A percentile compares a stretch with the other conserved stretches of the same genome.
These are phyloP conservation scores for Saturnia japonica DNA, from an alignment of 2,888 invertebrate genomes.

Conservation along the genomic window DNA sequence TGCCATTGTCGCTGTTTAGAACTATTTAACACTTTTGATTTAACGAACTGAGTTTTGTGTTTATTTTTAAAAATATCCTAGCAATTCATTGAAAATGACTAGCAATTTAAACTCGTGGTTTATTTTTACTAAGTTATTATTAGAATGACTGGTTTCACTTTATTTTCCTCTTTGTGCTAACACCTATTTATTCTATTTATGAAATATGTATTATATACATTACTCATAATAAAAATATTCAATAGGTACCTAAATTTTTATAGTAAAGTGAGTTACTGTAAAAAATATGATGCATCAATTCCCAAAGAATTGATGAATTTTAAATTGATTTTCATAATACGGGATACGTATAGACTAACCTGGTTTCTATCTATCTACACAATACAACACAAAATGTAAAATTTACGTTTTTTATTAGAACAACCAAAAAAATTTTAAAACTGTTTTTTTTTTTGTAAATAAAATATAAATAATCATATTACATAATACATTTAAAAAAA, in stretches of 20 bases:
- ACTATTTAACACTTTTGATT: not conserved
- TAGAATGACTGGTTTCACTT: not conserved
- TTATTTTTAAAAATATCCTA: not conserved
- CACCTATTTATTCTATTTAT: not conserved
- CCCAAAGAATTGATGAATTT: not conserved
- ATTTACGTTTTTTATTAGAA: not conserved
- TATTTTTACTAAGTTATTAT: not conserved
- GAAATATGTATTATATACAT: not conserved
- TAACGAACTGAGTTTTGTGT: not conserved
- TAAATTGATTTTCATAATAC: not conserved
- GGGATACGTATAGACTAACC: not conserved
- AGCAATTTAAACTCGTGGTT: not conserved
- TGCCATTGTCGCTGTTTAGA: constrained; percentile 44
- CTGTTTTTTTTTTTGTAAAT: no score
- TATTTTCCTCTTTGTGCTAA: not conserved
- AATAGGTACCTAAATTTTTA: no score
- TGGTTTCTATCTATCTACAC: not conserved
- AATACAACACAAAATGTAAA: not conserved
- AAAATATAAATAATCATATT: no score
- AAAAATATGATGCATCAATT: not conserved
- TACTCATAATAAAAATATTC: no score
- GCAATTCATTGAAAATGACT: not conserved
- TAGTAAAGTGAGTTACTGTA: not conserved
- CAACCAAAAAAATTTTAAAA: not conserved
- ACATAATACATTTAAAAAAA: no score